Base-by-base conservation (phyloP, 2,113 vertebrate species). In the Craseonycteris thonglongyai region DNA sequence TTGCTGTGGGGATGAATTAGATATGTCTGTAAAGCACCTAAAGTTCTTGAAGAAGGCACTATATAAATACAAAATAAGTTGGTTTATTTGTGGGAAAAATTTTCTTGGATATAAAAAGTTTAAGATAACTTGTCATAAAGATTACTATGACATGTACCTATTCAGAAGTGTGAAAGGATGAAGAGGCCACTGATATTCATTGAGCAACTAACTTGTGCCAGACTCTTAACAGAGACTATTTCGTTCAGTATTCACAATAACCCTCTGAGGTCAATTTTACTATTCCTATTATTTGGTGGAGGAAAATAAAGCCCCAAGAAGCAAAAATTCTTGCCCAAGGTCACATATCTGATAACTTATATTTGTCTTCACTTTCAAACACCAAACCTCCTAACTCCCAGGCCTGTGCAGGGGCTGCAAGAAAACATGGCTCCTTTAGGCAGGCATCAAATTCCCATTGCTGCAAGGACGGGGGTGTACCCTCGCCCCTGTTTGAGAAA, bases 71-170 rank as follows among this genome's bases (percentile, higher is more conserved):
- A 18, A 51, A 51, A 51, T 14, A 51, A 51, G 49, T 51, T 51
- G 49, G 49, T 16, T 51, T 15, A 51, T 51, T 51, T 51, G 49
- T 51, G 15, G 15, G 18, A 14, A 51, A 51, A 12, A 30, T 6
- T 42, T 21, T 61, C 65, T 79, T 54, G 38, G 30, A 86, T 85
- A 75, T 51, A 33, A 6, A 88, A 91, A 83, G 84, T 72, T 72
- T 72, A 79, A 75, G 56, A n/a, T 51, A 94, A 92, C 6, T 40
- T 76, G 16, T 68, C 40, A 78, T 78, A 54, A 93, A 69, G 49
- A 66, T 30, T 7, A 21, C 22, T n/a, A 26, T n/a, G 30, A 65
- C 49, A 42, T 7, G 6, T 28, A 22, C 61, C 35, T 76, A 74
- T 33, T n/a, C 71, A 51, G 19, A 72, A 84, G 28, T 40, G 14